Percentiles rank a stretch among this genome's conserved stretches.
phyloP scores from a whole-genome alignment of 2,888 invertebrate species.

The Nymphalis c-album region DNA sequence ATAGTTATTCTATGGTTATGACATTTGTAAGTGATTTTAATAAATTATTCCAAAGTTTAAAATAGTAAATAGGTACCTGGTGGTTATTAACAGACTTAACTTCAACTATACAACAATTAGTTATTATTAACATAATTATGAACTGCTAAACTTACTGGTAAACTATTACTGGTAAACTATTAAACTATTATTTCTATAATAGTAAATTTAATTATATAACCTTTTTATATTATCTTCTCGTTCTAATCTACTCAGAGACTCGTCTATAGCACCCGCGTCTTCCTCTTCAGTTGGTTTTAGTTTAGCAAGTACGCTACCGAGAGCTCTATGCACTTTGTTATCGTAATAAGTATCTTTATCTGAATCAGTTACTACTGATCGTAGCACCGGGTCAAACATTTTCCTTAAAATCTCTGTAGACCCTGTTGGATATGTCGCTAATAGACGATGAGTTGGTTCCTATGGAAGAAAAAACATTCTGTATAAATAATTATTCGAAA shows the following conservation, averaged over 20 bases:
- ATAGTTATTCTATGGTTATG: no score
- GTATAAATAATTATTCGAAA: no score
- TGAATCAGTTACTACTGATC: slow-evolving; percentile 3
- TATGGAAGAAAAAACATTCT: no score
- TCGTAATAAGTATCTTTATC: background rate
- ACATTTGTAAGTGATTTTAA: no score
- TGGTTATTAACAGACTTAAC: no score
- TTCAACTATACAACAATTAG: no score
- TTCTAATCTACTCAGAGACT: slow-evolving; percentile 37
- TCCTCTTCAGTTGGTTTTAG: background rate
- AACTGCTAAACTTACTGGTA: no score
- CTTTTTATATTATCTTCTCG: slow-evolving; percentile 39
- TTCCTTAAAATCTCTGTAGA: slow-evolving; percentile 55
- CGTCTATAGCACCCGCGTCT: slow-evolving; percentile 14
- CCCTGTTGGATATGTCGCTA: slow-evolving; percentile 34
- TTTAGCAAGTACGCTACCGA: background rate
- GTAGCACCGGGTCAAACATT: slow-evolving; percentile 43
- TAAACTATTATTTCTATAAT: no score
- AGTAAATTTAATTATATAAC: slow-evolving; percentile 5
- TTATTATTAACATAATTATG: no score
- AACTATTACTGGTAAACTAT: no score
- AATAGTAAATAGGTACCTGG: no score
- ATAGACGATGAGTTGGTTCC: background rate
- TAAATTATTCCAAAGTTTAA: no score
- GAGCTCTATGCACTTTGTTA: background rate